Evolutionary conservation across 2,888 invertebrate species (phyloP).

Genomic region (Eudasyphora cyanicolor): DNA sequence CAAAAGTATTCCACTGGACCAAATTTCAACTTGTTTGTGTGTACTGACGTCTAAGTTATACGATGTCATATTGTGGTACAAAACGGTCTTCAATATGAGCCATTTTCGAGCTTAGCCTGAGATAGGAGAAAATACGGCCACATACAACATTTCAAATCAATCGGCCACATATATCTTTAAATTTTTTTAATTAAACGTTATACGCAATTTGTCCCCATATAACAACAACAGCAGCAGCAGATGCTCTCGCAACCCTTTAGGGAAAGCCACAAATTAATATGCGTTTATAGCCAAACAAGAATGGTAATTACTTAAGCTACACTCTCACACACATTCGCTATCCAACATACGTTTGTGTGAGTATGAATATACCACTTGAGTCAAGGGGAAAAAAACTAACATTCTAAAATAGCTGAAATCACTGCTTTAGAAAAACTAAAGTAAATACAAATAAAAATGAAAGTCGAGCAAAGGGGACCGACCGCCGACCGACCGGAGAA

Average conservation of each 20-base stretch:
- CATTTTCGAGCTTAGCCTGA: too few species aligned
- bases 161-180: too few species aligned
- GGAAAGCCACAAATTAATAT: conserved; percentile 58
- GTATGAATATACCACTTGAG: background rate
- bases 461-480: background rate
- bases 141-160: too few species aligned
- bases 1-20: too few species aligned
- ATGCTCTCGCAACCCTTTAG: background rate
- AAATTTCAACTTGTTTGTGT: too few species aligned
- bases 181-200: background rate
- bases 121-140: too few species aligned
- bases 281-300: conserved; percentile 22
- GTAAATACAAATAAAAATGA: conserved; percentile 13
- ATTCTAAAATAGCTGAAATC: conserved; percentile 10
- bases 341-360: background rate
- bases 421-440: conserved; percentile 17
- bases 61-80: too few species aligned
- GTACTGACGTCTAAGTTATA: too few species aligned
- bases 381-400: background rate
- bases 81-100: too few species aligned
- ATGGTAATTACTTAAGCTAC: conserved; percentile 63
- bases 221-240: background rate
- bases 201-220: background rate
- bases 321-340: background rate
- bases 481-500: too few species aligned